These are phyloP conservation scores for Drosophila sucinea DNA, from an alignment of 1,140 invertebrate genomes.

Conservation along the genomic window DNA sequence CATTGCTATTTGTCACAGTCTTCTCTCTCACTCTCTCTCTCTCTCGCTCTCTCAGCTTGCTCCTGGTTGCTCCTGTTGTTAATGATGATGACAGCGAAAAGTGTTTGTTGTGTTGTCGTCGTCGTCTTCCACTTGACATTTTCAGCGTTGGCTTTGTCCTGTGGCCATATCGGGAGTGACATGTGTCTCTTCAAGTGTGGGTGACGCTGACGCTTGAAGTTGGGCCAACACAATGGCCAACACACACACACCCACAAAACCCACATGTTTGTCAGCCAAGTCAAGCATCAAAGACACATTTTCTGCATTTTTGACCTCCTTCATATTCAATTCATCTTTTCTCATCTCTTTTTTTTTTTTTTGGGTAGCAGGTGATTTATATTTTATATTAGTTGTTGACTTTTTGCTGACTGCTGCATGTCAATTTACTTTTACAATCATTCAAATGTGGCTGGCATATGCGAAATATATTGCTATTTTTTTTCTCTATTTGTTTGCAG, in stretches of 20 bases:
- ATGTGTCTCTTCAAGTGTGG: slow-evolving; percentile 11
- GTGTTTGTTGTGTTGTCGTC: slow-evolving; percentile 22
- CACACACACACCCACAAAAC: background rate
- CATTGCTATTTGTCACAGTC: slow-evolving; percentile 9
- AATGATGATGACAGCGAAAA: slow-evolving; percentile 21
- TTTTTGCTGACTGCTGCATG: slow-evolving; percentile 16
- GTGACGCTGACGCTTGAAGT: background rate
- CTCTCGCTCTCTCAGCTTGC: background rate
- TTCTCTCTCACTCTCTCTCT: background rate
- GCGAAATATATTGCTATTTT: background rate
- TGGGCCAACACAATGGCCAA: slow-evolving; percentile 3
- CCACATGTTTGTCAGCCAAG: background rate
- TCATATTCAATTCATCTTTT: background rate
- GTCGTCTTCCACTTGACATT: slow-evolving; percentile 15
- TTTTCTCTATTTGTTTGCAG: background rate
- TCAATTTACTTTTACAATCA: slow-evolving; percentile 16
- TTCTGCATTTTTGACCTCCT: slow-evolving; percentile 9
- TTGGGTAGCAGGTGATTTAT: background rate
- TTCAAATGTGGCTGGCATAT: slow-evolving; percentile 18
- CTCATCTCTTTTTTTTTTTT: background rate
- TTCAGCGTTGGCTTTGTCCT: slow-evolving; percentile 5
- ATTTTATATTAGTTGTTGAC: background rate
- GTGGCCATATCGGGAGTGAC: slow-evolving; percentile 15
- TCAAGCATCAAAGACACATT: slow-evolving; percentile 1
- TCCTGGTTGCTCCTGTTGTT: slow-evolving; percentile 13